A percentile compares a stretch with the other conserved stretches of the same genome.
These are phyloP conservation scores for Corydoras sp. DNA, from an alignment of 2,113 vertebrate species.

Conservation along the genomic window DNA sequence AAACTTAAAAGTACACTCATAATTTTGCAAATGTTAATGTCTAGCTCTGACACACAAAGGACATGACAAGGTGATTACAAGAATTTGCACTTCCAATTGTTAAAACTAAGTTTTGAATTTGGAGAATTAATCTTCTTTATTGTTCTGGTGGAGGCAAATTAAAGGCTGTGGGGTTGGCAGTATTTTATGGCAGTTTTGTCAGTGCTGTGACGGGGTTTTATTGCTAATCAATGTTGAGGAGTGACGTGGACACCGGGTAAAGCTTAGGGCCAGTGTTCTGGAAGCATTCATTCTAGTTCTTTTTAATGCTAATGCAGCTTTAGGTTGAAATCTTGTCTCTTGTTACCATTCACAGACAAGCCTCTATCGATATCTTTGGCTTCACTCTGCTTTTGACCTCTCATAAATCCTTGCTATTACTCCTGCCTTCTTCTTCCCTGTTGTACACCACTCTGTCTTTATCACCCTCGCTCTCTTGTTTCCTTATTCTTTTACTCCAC, in stretches of 20 bases:
- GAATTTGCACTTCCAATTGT: constrained; percentile 60
- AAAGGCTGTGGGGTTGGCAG: constrained; percentile 50
- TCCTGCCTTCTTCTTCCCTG: not conserved
- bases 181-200: constrained; percentile 52
- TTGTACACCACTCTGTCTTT: not conserved
- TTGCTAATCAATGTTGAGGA: constrained; percentile 59
- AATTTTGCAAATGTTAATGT: constrained; percentile 24
- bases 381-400: not conserved
- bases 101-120: constrained; percentile 49
- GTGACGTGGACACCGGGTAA: constrained; percentile 28
- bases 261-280: constrained; percentile 21
- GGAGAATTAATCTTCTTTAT: constrained; percentile 60
- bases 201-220: constrained; percentile 40
- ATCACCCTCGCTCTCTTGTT: not conserved
- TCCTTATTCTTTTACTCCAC: constrained; percentile 7
- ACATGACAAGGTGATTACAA: constrained; percentile 6
- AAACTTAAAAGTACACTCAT: not conserved
- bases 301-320: constrained; percentile 3
- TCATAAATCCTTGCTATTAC: not conserved
- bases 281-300: constrained; percentile 11
- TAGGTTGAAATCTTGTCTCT: constrained; percentile 25
- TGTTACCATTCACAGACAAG: constrained; percentile 10
- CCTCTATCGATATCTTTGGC: constrained; percentile 4
- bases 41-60: constrained; percentile 16
- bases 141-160: constrained; percentile 57